Evolutionary conservation across 2,113 vertebrate species (phyloP).

Genomic region (Orthonyx spaldingii): DNA sequence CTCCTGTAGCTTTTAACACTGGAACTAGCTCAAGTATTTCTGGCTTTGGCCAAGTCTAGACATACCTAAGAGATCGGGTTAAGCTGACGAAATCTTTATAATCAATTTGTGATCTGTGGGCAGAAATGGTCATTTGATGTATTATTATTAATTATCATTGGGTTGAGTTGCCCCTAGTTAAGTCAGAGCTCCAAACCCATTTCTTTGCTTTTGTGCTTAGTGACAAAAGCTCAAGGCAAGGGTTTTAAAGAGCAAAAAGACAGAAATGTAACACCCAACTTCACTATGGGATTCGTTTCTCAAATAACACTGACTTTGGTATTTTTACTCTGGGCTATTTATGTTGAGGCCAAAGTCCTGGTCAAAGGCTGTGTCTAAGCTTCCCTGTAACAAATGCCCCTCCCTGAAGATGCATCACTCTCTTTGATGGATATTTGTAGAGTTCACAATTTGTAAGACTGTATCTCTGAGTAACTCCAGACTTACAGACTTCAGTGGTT

Average conservation of each 20-base stretch:
- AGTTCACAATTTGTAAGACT: background rate
- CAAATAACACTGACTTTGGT: background rate
- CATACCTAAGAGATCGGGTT: background rate
- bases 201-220: background rate
- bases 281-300: background rate
- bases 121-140: background rate
- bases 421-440: background rate
- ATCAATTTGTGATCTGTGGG: background rate
- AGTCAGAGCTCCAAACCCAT: background rate
- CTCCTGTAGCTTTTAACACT: background rate
- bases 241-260: background rate
- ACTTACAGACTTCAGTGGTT: background rate
- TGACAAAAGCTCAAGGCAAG: background rate
- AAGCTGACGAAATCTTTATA: background rate
- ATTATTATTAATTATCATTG: background rate
- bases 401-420: background rate
- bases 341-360: background rate
- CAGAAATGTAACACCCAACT: background rate
- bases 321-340: background rate
- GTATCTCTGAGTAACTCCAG: background rate
- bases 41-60: background rate
- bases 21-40: constrained; percentile 6
- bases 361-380: background rate
- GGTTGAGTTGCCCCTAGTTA: background rate
- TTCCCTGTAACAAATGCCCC: background rate